Base-by-base conservation (phyloP, 2,888 invertebrate species). In the Caenorhabditis wallacei region DNA sequence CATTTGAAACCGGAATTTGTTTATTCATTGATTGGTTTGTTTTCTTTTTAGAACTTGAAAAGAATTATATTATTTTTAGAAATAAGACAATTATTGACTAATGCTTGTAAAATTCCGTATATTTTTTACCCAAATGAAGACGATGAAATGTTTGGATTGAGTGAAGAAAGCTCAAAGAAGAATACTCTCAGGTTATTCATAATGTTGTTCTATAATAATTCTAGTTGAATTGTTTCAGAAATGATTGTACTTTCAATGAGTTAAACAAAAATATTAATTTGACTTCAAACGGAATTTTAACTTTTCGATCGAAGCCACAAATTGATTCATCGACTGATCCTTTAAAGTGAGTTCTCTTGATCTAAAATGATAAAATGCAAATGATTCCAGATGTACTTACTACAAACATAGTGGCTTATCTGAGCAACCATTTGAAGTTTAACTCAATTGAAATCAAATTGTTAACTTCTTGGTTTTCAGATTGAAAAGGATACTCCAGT, bases 101-200 rank as follows among this genome's bases (percentile, higher is more conserved):
- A 80, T 20, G 26, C 61, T 5, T 80, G 80, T 56, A 80, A 80
- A 24, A 1, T 80, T 2, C 80, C 80, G 2, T 80, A 74, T 13
- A 80, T 74, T 13, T 80, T 80, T 24, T 53, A 69, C 4, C 48
- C 59, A 10, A 74, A 74, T 22, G 72, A 68, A 35, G 74, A 80
- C 13, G 68, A 74, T 11, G 56, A 43, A 4, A 54, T 30, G 1
- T 64, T 35, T 13, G 64, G 48, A 18, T 53, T 72, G 18, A 5
- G 16, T 4, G 43, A 40, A 10, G 56, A 53, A 7, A 35, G 43
- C 10, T 10, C 40, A 11, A 24, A 37, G 1, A 37, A 43, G 16
- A n/a, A 51, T 18, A 26, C 13, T 8, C 11, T 30, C 30, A 64
- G 48, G 64, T 64, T 13, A 16, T n/a, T 18, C 8, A 1, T 13